Evolutionary conservation across 2,113 vertebrate genomes (phyloP), one percentile per base, ranked within the genome.

Genomic region (Zosterops hypoxanthus): DNA sequence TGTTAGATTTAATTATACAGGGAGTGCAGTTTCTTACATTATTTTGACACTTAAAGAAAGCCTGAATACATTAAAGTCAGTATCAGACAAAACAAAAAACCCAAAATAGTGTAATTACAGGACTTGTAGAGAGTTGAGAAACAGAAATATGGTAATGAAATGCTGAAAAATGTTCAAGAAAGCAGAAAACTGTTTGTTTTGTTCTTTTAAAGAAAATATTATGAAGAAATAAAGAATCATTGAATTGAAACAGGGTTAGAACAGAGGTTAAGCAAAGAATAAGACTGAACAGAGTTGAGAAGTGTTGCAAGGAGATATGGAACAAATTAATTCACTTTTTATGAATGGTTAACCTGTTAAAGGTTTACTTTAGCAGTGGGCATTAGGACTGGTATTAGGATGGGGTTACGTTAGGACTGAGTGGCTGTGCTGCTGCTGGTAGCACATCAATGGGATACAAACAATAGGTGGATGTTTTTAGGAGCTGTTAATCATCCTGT

Each of bases 1-100:
- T 95, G 52, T 90, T 92, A 82, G 56, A 94, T 93, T 91, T 93
- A 82, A 87, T 97, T 97, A 93, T 57, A 42, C 22, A 73, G 47
- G 39, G 14, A 82, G 39, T 50, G 5, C 59, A 77, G 29, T 80
- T 91, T 79, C 60, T 81, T 95, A 42, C 24, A 49, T 77, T 73
- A 61, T 92, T 73, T 70, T 96, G 65, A 65, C 66, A 71, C 49
- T 57, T 41, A 22, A 70, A 14, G 57, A 55, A 79, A 78, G 22
- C 42, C 29, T 83, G 42, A 92, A 84, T 91, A 63, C 36, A 61
- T 88, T 88, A 85, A 68, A 94, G 64, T 94, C 61, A 69, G 13
- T 73, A 84, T 81, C 42, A 88, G n/a, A 76, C 34, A 82, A 82
- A 81, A 95, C n/a, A 91, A 88, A 64, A 39, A 82, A 90, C 79